Evolutionary conservation across 2,888 invertebrate genomes (phyloP).

Genomic region (Aspidiotus destructor): DNA sequence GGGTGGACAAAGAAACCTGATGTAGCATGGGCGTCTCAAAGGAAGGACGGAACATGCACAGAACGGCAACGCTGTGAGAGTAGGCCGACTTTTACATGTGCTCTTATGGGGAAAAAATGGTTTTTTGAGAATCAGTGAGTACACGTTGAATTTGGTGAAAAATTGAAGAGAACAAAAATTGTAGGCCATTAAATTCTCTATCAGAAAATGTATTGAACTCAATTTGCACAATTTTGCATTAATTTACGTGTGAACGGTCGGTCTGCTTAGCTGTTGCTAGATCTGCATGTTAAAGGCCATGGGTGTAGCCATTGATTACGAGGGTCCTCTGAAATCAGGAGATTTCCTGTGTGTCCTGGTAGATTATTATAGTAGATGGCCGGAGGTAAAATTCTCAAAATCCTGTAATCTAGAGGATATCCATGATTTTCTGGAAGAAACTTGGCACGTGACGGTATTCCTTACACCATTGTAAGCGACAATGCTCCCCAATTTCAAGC

Average conservation of each 20-base stretch:
- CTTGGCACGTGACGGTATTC: not conserved
- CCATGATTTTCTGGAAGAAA: not conserved
- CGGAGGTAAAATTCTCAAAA: not conserved
- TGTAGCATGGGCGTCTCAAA: conserved; percentile 6
- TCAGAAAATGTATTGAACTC: too few species aligned
- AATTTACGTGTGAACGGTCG: too few species aligned
- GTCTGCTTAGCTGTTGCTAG: too few species aligned
- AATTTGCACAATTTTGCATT: too few species aligned
- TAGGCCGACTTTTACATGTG: too few species aligned
- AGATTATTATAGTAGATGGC: conserved; percentile 14
- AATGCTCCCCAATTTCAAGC: conserved; percentile 10
- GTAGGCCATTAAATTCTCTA: too few species aligned
- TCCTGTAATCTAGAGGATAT: too few species aligned
- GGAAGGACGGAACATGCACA: conserved; percentile 18
- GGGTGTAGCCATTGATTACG: conserved; percentile 16
- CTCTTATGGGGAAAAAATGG: too few species aligned
- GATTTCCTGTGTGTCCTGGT: conserved; percentile 22
- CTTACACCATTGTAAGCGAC: not conserved
- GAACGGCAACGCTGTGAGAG: not conserved
- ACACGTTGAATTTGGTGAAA: too few species aligned
- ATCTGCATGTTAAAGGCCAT: conserved; percentile 7
- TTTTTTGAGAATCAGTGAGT: too few species aligned
- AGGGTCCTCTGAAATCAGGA: too few species aligned
- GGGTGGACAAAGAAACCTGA: conserved; percentile 15
- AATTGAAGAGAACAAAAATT: too few species aligned